A percentile compares a stretch with the other conserved stretches of the same genome.
phyloP scores from a whole-genome alignment of 1,140 invertebrate genomes.

The Lasaia peninsularis region DNA sequence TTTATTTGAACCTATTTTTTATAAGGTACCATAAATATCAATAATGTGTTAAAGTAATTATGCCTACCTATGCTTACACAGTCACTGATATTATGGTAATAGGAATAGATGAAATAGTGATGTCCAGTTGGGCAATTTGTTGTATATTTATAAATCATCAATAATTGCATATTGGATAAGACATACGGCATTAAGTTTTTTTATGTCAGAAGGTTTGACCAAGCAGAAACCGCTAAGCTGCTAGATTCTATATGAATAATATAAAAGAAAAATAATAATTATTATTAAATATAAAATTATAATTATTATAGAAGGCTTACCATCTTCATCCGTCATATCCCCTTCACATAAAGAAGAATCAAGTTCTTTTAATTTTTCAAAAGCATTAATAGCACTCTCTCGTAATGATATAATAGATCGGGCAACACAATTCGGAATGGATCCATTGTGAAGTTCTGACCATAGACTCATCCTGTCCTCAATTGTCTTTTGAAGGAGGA shows the following conservation, averaged over 20 bases:
- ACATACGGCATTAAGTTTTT: no score
- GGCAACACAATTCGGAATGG: conserved; percentile 50
- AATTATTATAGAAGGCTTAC: conserved; percentile 28
- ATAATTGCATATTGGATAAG: no score
- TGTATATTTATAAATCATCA: no score
- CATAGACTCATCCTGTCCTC: conserved; percentile 63
- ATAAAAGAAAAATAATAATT: not conserved
- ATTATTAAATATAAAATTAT: conserved; percentile 10
- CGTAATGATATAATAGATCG: conserved; percentile 47
- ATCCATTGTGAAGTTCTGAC: conserved; percentile 56
- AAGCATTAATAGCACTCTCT: conserved; percentile 57
- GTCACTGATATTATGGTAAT: no score
- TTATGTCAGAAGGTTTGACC: no score
- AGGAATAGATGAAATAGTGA: no score
- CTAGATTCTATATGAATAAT: not conserved
- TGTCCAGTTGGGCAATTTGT: no score
- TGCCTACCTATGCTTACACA: no score
- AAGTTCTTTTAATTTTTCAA: conserved; percentile 51
- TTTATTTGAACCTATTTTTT: no score
- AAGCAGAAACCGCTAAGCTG: no score
- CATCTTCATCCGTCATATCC: conserved; percentile 58
- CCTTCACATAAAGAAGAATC: conserved; percentile 57
- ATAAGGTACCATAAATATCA: no score
- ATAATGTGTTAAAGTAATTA: no score
- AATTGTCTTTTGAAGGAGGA: conserved; percentile 54